phyloP scores from a whole-genome alignment of 2,797 vertebrate genomes.

The Astyanax mexicanus region DNA sequence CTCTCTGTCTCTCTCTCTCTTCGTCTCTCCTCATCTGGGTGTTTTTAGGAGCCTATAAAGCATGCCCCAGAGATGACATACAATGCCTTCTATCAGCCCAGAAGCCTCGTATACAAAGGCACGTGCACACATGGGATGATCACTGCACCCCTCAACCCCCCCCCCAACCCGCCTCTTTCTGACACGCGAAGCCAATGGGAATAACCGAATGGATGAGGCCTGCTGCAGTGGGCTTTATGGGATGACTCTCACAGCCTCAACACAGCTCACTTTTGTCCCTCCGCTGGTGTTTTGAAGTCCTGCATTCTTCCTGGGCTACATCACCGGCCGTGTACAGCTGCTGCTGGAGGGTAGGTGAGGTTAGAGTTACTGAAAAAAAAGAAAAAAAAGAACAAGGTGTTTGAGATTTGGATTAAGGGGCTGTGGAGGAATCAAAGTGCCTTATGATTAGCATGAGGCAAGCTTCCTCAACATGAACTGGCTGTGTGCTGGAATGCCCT shows the following conservation, averaged over 20 bases:
- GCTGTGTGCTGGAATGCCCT: conserved; percentile 2
- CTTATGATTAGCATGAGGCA: conserved; percentile 24
- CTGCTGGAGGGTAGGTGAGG: conserved; percentile 67
- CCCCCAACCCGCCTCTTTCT: conserved; percentile 13
- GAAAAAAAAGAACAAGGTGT: conserved; percentile 57
- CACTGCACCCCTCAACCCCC: no score
- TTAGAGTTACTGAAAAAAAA: conserved; percentile 53
- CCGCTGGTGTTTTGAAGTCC: conserved; percentile 73
- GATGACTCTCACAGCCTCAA: conserved; percentile 71
- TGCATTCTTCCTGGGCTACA: conserved; percentile 78
- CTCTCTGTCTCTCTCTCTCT: conserved; percentile 30
- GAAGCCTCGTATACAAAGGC: conserved; percentile 59
- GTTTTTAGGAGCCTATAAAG: conserved; percentile 67
- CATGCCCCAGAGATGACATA: conserved; percentile 46
- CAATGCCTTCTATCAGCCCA: conserved; percentile 56
- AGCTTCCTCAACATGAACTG: conserved; percentile 47
- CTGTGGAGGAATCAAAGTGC: conserved; percentile 11
- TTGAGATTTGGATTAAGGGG: conserved; percentile 32
- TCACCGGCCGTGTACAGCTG: conserved; percentile 74
- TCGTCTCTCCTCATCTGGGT: conserved; percentile 57
- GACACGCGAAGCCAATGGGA: conserved; percentile 62
- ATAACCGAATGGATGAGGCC: background rate
- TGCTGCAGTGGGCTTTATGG: conserved; percentile 66
- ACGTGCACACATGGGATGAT: conserved; percentile 44
- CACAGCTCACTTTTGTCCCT: conserved; percentile 75